A percentile compares a stretch with the other conserved stretches of the same genome.
These are phyloP conservation scores for Drosophila putrida DNA, from an alignment of 2,888 invertebrate species.

Conservation along the genomic window DNA sequence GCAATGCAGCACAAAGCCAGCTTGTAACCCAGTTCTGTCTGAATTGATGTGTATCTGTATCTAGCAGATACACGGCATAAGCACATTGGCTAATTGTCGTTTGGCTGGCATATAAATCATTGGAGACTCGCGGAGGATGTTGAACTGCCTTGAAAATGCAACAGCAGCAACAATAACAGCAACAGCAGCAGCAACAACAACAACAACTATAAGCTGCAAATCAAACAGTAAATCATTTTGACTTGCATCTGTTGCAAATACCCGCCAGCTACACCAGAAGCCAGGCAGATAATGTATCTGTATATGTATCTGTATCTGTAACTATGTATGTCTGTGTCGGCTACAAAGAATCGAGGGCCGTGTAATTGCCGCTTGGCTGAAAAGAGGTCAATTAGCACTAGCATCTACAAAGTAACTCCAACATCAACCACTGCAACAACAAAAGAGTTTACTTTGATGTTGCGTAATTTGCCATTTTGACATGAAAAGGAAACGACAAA, in stretches of 20 bases:
- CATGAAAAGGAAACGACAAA: conserved; percentile 20
- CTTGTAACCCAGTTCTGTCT: conserved; percentile 72
- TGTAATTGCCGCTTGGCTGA: conserved; percentile 79
- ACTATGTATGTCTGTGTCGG: conserved; percentile 32
- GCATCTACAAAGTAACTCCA: conserved; percentile 38
- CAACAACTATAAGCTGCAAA: conserved; percentile 20
- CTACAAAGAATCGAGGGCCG: conserved; percentile 68
- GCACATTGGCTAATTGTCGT: conserved; percentile 72
- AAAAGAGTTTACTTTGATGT: conserved; percentile 50
- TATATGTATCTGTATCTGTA: conserved; percentile 36
- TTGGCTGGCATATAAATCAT: conserved; percentile 69
- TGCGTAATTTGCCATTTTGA: conserved; percentile 34
- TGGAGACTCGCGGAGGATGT: conserved; percentile 69
- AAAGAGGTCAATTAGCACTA: conserved; percentile 80
- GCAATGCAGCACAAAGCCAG: conserved; percentile 22
- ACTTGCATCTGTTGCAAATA: conserved; percentile 71
- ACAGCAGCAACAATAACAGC: conserved; percentile 20
- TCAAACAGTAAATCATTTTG: conserved; percentile 74
- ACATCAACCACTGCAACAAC: conserved; percentile 12
- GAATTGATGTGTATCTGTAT: conserved; percentile 66
- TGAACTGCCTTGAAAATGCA: conserved; percentile 66
- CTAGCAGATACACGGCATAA: conserved; percentile 59
- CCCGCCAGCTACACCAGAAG: conserved; percentile 38
- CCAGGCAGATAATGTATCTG: conserved; percentile 42
- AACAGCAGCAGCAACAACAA: conserved; percentile 8